Base-by-base conservation (phyloP, 2,888 invertebrate genomes). In the Sinotaia quadrata region DNA sequence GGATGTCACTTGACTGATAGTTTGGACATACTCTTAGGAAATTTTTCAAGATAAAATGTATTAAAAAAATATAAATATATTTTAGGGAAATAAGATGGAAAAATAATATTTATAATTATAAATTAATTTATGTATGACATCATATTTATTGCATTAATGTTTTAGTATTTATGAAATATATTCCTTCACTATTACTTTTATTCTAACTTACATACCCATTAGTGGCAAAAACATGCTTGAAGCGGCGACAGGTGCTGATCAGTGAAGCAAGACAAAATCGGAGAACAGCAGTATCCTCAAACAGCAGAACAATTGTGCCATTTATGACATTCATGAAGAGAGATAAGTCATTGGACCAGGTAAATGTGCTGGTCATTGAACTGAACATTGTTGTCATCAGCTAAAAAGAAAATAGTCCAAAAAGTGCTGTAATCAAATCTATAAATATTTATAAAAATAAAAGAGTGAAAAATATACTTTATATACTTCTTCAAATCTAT, bases 171-270 rank as follows among this genome's bases (percentile, higher is more conserved):
- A n/a, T n/a, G n/a, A n/a, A n/a, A n/a, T n/a, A n/a, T n/a, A n/a
- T n/a, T n/a, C n/a, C n/a, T n/a, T n/a, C n/a, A n/a, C n/a, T n/a
- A n/a, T n/a, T n/a, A n/a, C n/a, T n/a, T n/a, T n/a, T n/a, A n/a
- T n/a, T n/a, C n/a, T n/a, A 24, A 33, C 21, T 4, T 47, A 85
- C 90, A 81, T 88, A 94, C 91, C 98, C 98, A 86, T 97, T 98
- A 15, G 95, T 96, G 0, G 98, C 96, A 88, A 99, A 99, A 75
- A 99, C 96, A 85, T 97, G 98, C 89, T 98, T 98, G 88, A 99
- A 99, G 89, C 98, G 97, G 81, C 96, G 82, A 67, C 81, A 80
- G 51, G 86, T 97, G 88, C 98, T 98, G 72, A 99, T 96, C 84
- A 96, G 98, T 0, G 97, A 97, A 0, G 98, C 97, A 89, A 97